phyloP scores from a whole-genome alignment of 2,113 vertebrate species.

The Dicentrarchus labrax region DNA sequence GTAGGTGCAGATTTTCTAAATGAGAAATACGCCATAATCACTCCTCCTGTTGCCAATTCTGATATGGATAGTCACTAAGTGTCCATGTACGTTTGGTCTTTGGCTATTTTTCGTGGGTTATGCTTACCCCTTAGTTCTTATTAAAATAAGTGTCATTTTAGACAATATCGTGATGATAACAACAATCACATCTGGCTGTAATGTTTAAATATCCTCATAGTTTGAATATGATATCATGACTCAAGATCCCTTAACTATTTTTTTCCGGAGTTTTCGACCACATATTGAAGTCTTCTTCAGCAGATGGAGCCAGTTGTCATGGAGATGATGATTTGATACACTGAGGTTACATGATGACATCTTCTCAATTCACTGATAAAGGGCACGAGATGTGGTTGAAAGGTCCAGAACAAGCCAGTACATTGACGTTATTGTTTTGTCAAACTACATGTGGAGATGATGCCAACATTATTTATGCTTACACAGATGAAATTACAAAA shows the following conservation, averaged over 20 bases:
- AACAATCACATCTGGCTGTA: background rate
- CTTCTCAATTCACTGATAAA: background rate
- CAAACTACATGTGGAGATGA: background rate
- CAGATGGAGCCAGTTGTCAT: background rate
- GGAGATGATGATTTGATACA: background rate
- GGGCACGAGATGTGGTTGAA: background rate
- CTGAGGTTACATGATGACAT: background rate
- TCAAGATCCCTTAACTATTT: background rate
- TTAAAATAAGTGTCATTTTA: background rate
- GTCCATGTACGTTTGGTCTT: no score
- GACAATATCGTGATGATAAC: background rate
- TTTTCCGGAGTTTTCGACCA: background rate
- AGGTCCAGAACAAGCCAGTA: background rate
- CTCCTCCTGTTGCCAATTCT: no score
- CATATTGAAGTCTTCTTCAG: background rate
- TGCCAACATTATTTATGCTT: background rate
- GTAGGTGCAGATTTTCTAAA: background rate
- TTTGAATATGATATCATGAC: no score
- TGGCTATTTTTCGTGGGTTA: no score
- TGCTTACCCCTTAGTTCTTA: no score
- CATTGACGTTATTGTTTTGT: background rate
- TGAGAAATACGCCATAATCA: no score
- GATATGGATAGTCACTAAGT: no score
- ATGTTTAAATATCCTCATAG: background rate
- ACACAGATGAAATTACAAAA: background rate